phyloP scores from a whole-genome alignment of 2,113 vertebrate species.

The Xiphorhynchus elegans region DNA sequence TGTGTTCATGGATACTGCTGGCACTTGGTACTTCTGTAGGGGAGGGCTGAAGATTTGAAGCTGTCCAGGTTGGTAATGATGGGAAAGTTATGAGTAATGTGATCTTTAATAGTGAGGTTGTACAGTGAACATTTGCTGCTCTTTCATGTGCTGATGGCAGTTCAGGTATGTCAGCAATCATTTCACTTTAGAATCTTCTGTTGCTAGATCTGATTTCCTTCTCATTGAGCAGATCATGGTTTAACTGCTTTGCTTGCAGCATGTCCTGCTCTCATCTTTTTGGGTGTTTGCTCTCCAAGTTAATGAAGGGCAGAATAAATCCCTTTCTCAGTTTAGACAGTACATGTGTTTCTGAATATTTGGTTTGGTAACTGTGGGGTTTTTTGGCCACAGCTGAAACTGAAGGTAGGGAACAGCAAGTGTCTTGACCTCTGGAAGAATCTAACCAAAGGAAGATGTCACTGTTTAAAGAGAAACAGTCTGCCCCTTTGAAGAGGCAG shows the following conservation, averaged over 20 bases:
- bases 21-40: neutral
- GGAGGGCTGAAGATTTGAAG: neutral
- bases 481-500: neutral
- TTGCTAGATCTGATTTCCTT: neutral
- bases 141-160: neutral
- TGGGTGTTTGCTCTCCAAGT: neutral
- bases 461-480: neutral
- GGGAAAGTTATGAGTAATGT: neutral
- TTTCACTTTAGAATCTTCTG: neutral
- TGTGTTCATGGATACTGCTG: neutral
- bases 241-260: neutral
- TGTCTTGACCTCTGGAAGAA: neutral
- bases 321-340: neutral
- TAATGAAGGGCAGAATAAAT: neutral
- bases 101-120: neutral
- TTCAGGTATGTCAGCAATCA: neutral
- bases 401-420: neutral
- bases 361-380: neutral
- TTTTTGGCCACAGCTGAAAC: neutral
- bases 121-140: neutral
- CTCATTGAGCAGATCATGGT: accelerated
- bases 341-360: neutral
- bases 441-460: neutral
- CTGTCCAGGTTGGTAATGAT: neutral
- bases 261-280: neutral